These are phyloP conservation scores for Sarcophaga peregrina DNA, from an alignment of 1,140 invertebrate genomes.

Conservation along the genomic window DNA sequence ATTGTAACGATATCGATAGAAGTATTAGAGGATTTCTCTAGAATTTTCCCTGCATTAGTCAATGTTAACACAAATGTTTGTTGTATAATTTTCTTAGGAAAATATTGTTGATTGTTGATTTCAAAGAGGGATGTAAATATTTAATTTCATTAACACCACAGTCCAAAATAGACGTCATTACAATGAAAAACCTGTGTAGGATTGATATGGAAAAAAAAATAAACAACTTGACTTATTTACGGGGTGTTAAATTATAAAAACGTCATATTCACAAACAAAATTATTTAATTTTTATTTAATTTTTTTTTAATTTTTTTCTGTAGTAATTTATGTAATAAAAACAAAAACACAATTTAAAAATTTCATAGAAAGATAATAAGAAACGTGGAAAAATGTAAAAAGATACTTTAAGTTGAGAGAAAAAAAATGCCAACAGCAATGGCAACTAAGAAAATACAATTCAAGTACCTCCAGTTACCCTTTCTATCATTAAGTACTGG, in stretches of 20 bases:
- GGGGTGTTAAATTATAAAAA: too few species aligned
- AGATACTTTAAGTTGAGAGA: not conserved
- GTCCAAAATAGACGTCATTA: not conserved
- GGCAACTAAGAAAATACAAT: not conserved
- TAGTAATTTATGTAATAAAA: not conserved
- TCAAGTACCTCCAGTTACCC: not conserved
- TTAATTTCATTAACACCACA: not conserved
- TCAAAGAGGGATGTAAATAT: not conserved
- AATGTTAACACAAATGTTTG: too few species aligned
- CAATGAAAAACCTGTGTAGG: not conserved
- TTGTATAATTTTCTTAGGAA: too few species aligned
- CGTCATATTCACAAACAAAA: not conserved
- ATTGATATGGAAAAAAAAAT: not conserved
- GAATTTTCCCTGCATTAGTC: too few species aligned
- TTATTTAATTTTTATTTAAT: not conserved
- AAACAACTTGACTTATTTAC: too few species aligned
- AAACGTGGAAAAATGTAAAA: slow-evolving; percentile 13
- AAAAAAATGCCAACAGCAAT: not conserved
- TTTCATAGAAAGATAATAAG: not conserved
- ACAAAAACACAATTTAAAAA: slow-evolving; percentile 9
- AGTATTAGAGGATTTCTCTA: too few species aligned
- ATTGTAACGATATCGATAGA: too few species aligned
- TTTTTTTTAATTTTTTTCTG: not conserved
- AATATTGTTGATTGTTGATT: not conserved
- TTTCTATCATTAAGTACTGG: not conserved